Evolutionary conservation across 1,140 invertebrate genomes (phyloP).

Genomic region (Zaprionus capensis): DNA sequence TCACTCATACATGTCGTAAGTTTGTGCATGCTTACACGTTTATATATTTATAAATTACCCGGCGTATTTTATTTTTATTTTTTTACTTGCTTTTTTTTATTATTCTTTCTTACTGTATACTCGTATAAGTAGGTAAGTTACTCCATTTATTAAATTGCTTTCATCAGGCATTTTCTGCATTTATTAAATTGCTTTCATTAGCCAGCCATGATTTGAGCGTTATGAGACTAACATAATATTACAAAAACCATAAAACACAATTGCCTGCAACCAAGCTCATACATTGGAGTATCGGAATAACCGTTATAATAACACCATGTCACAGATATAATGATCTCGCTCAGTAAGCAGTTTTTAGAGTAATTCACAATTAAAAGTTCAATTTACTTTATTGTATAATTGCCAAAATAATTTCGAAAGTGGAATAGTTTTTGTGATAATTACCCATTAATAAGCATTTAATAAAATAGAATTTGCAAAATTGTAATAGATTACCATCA

Average conservation of each 20-base stretch:
- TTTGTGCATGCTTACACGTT: conserved; percentile 38
- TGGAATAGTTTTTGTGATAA: background rate
- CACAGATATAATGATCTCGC: conserved; percentile 5
- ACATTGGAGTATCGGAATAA: conserved; percentile 20
- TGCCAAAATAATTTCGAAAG: background rate
- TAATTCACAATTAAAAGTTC: background rate
- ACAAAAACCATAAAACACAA: conserved; percentile 64
- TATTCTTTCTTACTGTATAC: conserved; percentile 10
- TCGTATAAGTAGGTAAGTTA: conserved; percentile 45
- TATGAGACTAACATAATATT: conserved; percentile 63
- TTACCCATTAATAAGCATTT: background rate
- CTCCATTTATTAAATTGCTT: conserved; percentile 58
- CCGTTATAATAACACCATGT: conserved; percentile 5
- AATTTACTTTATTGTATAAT: background rate
- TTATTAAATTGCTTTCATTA: conserved; percentile 55
- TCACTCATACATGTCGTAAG: conserved; percentile 46
- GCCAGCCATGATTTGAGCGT: conserved; percentile 52
- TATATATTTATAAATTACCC: conserved; percentile 44
- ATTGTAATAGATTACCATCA: background rate
- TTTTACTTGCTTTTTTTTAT: background rate
- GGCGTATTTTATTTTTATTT: conserved; percentile 17
- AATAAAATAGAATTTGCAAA: background rate
- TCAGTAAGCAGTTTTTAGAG: background rate
- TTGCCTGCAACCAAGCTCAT: conserved; percentile 10
- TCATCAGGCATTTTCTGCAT: conserved; percentile 44